Evolutionary conservation across 2,888 invertebrate genomes (phyloP).

Genomic region (Leptinotarsa peninsularis): DNA sequence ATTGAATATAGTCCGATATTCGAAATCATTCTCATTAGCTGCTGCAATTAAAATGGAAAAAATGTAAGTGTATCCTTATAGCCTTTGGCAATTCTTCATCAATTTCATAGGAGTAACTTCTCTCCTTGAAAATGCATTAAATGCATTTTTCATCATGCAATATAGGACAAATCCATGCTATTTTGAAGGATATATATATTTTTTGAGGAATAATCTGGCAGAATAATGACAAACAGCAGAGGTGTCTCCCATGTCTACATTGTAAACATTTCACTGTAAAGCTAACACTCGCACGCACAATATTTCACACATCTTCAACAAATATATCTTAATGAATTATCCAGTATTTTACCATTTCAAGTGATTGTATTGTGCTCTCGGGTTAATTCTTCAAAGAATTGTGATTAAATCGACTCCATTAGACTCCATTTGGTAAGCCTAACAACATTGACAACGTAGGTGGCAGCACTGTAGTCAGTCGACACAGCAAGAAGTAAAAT

Average conservation of each 20-base stretch:
- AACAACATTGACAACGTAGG: slow-evolving; percentile 86
- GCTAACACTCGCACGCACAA: slow-evolving; percentile 61
- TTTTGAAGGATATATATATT: slow-evolving; percentile 42
- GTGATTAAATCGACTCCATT: slow-evolving; percentile 75
- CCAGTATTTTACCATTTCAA: slow-evolving; percentile 67
- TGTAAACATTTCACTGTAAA: slow-evolving; percentile 67
- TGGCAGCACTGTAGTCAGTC: slow-evolving; percentile 77
- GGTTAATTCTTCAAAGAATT: slow-evolving; percentile 72
- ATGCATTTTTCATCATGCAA: slow-evolving; percentile 43
- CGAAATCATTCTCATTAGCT: slow-evolving; percentile 39
- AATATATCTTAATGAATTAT: slow-evolving; percentile 56
- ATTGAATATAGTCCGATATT: slow-evolving; percentile 21
- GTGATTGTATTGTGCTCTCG: slow-evolving; percentile 65
- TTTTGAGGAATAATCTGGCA: slow-evolving; percentile 55
- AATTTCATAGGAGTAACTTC: slow-evolving; percentile 30
- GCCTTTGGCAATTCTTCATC: slow-evolving; percentile 57
- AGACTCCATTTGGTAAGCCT: slow-evolving; percentile 72
- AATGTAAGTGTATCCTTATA: slow-evolving; percentile 50
- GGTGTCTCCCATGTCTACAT: slow-evolving; percentile 68
- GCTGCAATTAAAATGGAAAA: slow-evolving; percentile 49
- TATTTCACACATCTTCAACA: slow-evolving; percentile 57
- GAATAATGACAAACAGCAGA: slow-evolving; percentile 64
- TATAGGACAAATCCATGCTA: slow-evolving; percentile 44
- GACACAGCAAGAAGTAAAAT: slow-evolving; percentile 59
- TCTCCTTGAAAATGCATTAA: slow-evolving; percentile 29